Conservation (phyloP, 2,113 vertebrate species). For the Paracyprichromis sp. region DNA sequence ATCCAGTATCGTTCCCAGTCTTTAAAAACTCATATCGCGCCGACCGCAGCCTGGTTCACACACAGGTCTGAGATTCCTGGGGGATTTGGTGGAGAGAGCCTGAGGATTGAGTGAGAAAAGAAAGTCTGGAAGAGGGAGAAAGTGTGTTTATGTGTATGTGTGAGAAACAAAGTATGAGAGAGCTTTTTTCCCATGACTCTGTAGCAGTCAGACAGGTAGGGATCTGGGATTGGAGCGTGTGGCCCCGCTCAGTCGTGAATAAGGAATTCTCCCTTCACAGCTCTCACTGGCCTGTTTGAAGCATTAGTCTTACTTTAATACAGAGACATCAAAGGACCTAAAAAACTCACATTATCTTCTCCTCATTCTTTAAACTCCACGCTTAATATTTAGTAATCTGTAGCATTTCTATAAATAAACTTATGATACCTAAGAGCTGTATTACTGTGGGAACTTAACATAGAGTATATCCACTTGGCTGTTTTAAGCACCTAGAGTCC, state of each 20-base stretch:
- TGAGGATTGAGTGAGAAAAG: slow-evolving; percentile 17
- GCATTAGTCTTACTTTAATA: background rate
- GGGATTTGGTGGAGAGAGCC: slow-evolving; percentile 54
- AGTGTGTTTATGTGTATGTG: background rate
- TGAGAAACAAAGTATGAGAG: background rate
- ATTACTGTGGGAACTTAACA: background rate
- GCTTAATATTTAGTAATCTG: background rate
- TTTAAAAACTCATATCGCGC: background rate
- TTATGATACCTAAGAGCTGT: background rate
- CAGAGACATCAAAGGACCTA: background rate
- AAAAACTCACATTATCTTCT: background rate
- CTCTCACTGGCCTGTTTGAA: background rate
- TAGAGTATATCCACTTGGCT: background rate
- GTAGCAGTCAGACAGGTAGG: slow-evolving; percentile 21
- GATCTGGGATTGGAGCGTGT: slow-evolving; percentile 22
- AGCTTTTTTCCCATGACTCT: slow-evolving; percentile 27
- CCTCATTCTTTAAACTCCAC: background rate
- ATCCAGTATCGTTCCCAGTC: background rate
- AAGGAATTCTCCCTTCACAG: background rate
- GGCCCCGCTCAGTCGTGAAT: slow-evolving; percentile 5
- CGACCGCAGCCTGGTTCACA: slow-evolving; percentile 35
- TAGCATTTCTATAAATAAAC: background rate
- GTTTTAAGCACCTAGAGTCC: background rate
- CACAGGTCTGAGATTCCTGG: slow-evolving; percentile 61
- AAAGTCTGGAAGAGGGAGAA: background rate